These are phyloP conservation scores for Ectemnius continuus DNA, from an alignment of 2,888 invertebrate genomes.

Conservation along the genomic window DNA sequence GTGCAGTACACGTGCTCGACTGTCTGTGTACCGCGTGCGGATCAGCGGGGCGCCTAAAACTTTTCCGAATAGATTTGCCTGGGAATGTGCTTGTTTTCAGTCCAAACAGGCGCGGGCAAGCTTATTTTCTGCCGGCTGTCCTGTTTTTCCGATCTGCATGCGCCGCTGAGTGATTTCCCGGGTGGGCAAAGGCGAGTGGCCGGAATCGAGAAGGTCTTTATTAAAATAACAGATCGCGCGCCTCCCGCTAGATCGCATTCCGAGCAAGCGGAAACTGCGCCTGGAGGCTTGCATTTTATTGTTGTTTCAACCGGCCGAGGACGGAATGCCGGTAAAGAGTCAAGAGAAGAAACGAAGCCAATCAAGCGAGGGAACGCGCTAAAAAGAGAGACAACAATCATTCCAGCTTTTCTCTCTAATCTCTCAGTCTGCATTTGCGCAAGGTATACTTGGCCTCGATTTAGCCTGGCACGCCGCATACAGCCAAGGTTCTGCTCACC, in stretches of 20 bases:
- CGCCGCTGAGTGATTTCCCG: slow-evolving; percentile 23
- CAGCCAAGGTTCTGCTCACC: no score
- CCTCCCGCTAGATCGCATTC: no score
- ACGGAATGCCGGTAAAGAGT: background rate
- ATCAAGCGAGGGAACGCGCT: background rate
- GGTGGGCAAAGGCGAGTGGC: slow-evolving; percentile 13
- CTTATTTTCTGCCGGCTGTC: slow-evolving; percentile 51
- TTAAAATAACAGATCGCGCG: slow-evolving; percentile 52
- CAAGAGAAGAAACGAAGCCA: background rate
- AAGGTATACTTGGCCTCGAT: slow-evolving; percentile 1
- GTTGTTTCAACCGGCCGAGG: slow-evolving; percentile 5
- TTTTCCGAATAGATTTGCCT: slow-evolving; percentile 17
- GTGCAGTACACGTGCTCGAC: background rate
- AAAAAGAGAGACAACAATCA: background rate
- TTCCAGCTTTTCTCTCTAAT: background rate
- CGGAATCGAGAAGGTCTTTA: slow-evolving; percentile 41
- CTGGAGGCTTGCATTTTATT: slow-evolving; percentile 15
- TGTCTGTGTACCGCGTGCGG: slow-evolving; percentile 6
- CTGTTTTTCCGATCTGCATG: slow-evolving; percentile 49
- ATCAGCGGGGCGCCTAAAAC: slow-evolving; percentile 1
- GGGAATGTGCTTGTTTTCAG: slow-evolving; percentile 46
- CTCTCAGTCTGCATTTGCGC: background rate
- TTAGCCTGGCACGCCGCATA: no score
- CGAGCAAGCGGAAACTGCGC: background rate
- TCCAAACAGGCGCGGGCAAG: slow-evolving; percentile 35